These are phyloP conservation scores for Potamilus streckersoni DNA, from an alignment of 1,140 invertebrate species.

Conservation along the genomic window DNA sequence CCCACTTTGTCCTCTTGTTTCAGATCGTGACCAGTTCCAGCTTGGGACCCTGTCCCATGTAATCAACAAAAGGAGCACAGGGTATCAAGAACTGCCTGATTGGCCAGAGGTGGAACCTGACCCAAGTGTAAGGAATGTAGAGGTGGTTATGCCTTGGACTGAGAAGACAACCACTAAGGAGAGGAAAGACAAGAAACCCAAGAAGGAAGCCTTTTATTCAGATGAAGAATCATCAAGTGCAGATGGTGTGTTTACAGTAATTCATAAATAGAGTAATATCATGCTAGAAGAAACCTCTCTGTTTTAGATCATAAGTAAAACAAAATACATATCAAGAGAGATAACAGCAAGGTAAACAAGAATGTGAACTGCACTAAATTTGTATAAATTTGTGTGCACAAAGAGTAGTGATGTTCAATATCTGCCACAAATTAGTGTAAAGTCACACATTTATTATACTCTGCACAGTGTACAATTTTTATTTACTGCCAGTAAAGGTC, in stretches of 20 bases:
- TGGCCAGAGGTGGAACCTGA: slow-evolving; percentile 86
- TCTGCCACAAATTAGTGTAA: no score
- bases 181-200: slow-evolving; percentile 64
- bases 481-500: no score
- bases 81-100: slow-evolving; percentile 89
- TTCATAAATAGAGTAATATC: not conserved
- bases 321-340: no score
- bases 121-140: slow-evolving; percentile 82
- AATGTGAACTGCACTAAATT: no score
- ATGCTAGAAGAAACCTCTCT: not conserved
- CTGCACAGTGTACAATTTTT: no score
- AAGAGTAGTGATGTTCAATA: no score
- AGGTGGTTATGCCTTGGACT: slow-evolving; percentile 62
- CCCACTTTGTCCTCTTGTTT: slow-evolving; percentile 24
- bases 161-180: slow-evolving; percentile 40
- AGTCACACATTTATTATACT: no score
- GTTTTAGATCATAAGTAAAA: slow-evolving; percentile 18
- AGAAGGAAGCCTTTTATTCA: slow-evolving; percentile 73
- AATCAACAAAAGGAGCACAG: slow-evolving; percentile 84
- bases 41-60: slow-evolving; percentile 96
- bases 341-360: no score
- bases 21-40: slow-evolving; percentile 88
- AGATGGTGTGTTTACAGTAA: slow-evolving; percentile 41
- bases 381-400: no score
- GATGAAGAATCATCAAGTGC: slow-evolving; percentile 61